These are phyloP conservation scores for Barbus barbus DNA, from an alignment of 2,113 vertebrate species.

Conservation along the genomic window DNA sequence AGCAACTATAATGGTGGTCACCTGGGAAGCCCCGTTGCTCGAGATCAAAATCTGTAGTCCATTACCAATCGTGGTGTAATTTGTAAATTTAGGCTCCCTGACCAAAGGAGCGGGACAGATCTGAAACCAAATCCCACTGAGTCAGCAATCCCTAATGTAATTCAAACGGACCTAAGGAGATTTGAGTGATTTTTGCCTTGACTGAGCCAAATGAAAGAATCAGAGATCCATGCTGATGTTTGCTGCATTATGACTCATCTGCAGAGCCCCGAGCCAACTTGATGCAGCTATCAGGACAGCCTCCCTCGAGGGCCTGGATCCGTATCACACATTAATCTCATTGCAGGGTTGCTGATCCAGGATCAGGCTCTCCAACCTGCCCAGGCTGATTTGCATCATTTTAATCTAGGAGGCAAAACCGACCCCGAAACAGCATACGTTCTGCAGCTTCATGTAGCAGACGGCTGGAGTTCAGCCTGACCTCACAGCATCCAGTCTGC, in stretches of 20 bases:
- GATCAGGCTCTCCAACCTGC: neutral
- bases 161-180: slow-evolving; percentile 8
- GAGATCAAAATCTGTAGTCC: slow-evolving; percentile 5
- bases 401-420: neutral
- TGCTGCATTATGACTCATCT: slow-evolving; percentile 9
- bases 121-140: slow-evolving; percentile 28
- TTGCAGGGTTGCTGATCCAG: neutral
- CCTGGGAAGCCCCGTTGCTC: neutral
- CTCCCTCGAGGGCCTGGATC: slow-evolving; percentile 4
- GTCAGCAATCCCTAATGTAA: slow-evolving; percentile 38
- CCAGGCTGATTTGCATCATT: neutral
- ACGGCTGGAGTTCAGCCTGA: slow-evolving; percentile 8
- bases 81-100: slow-evolving; percentile 1
- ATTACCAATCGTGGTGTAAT: slow-evolving; percentile 1
- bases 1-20: neutral
- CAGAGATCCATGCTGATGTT: slow-evolving; percentile 29
- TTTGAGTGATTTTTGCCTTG: neutral
- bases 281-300: neutral
- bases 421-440: neutral
- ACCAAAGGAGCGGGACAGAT: neutral
- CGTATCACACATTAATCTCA: slow-evolving; percentile 9
- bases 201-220: neutral
- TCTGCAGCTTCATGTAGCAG: neutral
- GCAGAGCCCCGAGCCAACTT: neutral
- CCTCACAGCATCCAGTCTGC: slow-evolving; percentile 1